phyloP scores from a whole-genome alignment of 2,888 invertebrate genomes.

The Torymus auratus region DNA sequence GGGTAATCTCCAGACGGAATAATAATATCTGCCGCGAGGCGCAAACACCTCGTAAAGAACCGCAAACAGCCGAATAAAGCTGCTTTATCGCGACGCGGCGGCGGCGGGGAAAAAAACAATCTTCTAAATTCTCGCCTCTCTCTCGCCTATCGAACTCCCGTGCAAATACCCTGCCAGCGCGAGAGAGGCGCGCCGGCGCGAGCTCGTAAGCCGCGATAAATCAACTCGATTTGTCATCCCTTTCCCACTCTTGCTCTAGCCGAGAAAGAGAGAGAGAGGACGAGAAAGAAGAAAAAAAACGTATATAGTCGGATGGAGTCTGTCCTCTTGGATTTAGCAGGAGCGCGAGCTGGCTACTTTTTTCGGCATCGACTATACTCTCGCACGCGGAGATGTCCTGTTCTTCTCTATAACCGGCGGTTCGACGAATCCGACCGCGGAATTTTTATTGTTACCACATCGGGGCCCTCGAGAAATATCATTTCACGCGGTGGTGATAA shows the following conservation, averaged over 20 bases:
- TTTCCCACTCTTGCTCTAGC: not conserved
- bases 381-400: not conserved
- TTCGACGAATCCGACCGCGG: conserved; percentile 23
- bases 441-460: conserved; percentile 44
- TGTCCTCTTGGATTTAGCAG: conserved; percentile 31
- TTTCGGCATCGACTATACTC: not conserved
- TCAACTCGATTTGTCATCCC: conserved; percentile 48
- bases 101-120: no score
- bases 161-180: no score
- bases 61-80: no score
- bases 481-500: conserved; percentile 33
- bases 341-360: conserved; percentile 17
- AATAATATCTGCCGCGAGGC: no score
- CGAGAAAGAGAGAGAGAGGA: not conserved
- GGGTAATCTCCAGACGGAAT: no score
- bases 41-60: no score
- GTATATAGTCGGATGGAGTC: no score
- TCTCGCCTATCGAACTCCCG: conserved; percentile 9
- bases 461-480: conserved; percentile 10
- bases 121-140: not conserved
- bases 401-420: not conserved
- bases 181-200: no score
- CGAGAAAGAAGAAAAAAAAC: not conserved
- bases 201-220: conserved; percentile 23
- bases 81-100: no score